Base-by-base conservation (phyloP, 2,113 vertebrate genomes). In the Podiceps cristatus region DNA sequence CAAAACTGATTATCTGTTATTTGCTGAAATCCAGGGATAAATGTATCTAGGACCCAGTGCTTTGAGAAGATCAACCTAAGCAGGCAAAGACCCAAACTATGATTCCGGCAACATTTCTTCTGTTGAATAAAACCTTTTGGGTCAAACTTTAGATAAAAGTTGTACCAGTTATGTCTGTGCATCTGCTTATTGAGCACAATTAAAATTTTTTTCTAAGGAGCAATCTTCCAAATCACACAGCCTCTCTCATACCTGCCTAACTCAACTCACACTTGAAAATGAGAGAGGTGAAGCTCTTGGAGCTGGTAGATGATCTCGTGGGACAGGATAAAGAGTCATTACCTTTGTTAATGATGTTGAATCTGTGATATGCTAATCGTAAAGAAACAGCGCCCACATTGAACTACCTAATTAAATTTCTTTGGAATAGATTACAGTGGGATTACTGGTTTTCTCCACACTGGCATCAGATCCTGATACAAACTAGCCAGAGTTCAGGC, bases 151-250 rank as follows among this genome's bases (percentile, higher is more conserved):
- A 42, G 49, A 11, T 16, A 40, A 63, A 90, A 88, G 8, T 7
- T 2, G 0, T 24, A 12, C 13, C 10, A 2, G 5, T 9, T 69
- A 0, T 44, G n/a, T 28, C 63, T 55, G 47, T 63, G 31, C 45
- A 45, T 77, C 72, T 74, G 28, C 28, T 52, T 11, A 6, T 0
- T 25, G 44, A 87, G 59, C 20, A 40, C 5, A 47, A 20, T 20
- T n/a, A 37, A 11, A 74, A n/a, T 31, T 0, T 1, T 6, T 37
- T 80, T 29, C 33, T 31, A 29, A 49, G 29, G 19, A 71, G 6
- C 2, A 0, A 16, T 19, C 27, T 77, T 76, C 59, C 31, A 71
- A 53, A 67, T 20, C 55, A 18, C 45, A 27, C 14, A 71, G 15
- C 37, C 50, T 66, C 31, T 69, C 42, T 55, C 45, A 33, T 40